Evolutionary conservation across 2,797 vertebrate species (phyloP), one percentile per base, ranked within the genome.

Genomic region (Etheostoma perlongum): DNA sequence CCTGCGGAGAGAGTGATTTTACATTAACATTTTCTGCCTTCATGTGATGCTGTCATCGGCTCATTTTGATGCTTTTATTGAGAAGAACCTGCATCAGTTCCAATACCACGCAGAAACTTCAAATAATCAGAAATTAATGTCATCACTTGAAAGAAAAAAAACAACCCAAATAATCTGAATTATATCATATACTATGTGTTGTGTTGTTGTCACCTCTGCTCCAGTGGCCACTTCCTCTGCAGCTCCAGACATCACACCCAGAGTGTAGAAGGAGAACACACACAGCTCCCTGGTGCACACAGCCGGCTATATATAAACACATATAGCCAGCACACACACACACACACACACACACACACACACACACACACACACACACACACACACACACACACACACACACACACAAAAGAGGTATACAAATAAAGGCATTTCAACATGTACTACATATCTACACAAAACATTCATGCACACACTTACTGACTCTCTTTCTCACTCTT

Each of bases 161-260:
- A 52, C 40, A 64, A 18, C 16, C 36, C 3, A 62, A 51, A 30
- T 14, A 63, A 55, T 69, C 5, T 4, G 21, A 52, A 46, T 52
- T 1, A 15, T 42, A 25, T 66, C 8, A 51, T 59, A 46, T 27
- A 33, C n/a, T 53, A 14, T 72, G 1, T 65, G 33, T 42, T 55
- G 23, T 59, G 48, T 51, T 71, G 48, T 42, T 25, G 55, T 94
- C 92, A 99, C 98, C 97, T 99, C 98, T 0, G 98, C 98, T 54
- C 98, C 98, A 0, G 98, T 99, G 82, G 98, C 98, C 85, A 99
- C 98, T 89, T 99, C 98, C 89, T 99, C 98, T 0, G 98, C 98
- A 0, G 98, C 98, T 14, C 98, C 98, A 0, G 98, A 99, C 98
- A 99, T 99, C 89, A 99, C 98, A 2, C 98, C 98, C 95, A 99